These are phyloP conservation scores for Orthochromis indermauri DNA, from an alignment of 2,113 vertebrate genomes.

Conservation along the genomic window DNA sequence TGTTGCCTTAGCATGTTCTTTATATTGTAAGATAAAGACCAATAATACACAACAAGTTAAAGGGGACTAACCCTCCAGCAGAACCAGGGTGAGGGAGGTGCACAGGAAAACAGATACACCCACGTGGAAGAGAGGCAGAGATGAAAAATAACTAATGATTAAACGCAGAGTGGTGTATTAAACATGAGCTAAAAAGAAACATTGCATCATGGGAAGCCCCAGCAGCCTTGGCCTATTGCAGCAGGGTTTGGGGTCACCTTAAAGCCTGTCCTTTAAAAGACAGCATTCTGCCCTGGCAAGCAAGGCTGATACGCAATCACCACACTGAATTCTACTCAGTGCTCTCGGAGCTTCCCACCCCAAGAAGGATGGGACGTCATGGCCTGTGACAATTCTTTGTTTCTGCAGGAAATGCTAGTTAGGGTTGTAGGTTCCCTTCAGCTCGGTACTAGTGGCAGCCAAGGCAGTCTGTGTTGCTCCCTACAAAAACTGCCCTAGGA, in stretches of 20 bases:
- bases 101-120: background rate
- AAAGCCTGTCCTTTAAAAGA: background rate
- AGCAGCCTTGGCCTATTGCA: background rate
- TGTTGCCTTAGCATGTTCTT: background rate
- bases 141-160: background rate
- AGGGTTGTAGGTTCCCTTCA: background rate
- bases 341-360: background rate
- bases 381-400: background rate
- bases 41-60: background rate
- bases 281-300: background rate
- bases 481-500: background rate
- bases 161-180: background rate
- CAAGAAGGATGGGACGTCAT: background rate
- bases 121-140: rapidly evolving
- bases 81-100: background rate
- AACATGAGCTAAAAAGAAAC: background rate
- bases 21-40: background rate
- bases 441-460: background rate
- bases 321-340: rapidly evolving
- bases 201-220: background rate
- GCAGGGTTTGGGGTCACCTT: background rate
- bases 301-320: rapidly evolving
- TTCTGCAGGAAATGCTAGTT: background rate
- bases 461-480: background rate
- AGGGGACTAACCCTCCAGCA: background rate